Conservation (phyloP, 2,888 invertebrate genomes). For the Megastigmus dorsalis region DNA sequence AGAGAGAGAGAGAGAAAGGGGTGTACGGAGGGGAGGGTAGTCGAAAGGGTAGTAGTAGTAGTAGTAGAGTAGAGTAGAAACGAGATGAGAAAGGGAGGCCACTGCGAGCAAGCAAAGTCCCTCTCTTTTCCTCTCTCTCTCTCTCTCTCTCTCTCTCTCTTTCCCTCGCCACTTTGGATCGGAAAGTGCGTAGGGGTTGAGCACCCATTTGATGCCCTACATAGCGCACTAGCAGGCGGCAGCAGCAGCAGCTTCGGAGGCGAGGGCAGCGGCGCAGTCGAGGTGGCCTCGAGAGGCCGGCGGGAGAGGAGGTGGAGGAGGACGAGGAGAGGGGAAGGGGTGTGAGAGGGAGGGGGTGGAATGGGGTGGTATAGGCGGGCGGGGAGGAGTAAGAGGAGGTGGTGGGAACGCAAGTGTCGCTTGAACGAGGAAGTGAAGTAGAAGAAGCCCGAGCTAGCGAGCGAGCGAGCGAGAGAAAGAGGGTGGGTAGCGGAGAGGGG, state of each 20-base stretch:
- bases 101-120: neutral
- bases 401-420: conserved; percentile 51
- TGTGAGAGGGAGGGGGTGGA: conserved; percentile 50
- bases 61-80: no score
- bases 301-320: conserved; percentile 29
- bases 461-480: conserved; percentile 50
- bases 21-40: conserved; percentile 41
- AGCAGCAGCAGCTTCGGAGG: neutral
- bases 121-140: neutral
- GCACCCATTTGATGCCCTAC: conserved; percentile 70
- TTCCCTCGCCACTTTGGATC: conserved; percentile 45
- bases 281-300: conserved; percentile 34
- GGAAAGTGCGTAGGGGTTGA: conserved; percentile 68
- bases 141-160: neutral
- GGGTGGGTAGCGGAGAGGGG: conserved; percentile 42
- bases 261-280: neutral
- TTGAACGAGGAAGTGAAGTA: conserved; percentile 54
- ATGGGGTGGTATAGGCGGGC: conserved; percentile 32
- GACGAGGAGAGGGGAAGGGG: neutral
- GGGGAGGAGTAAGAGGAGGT: conserved; percentile 60
- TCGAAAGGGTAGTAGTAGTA: neutral
- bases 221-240: conserved; percentile 56
- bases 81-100: no score
- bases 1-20: conserved; percentile 44
- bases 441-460: conserved; percentile 30